Evolutionary conservation across 2,888 invertebrate species (phyloP).

Genomic region (Augiades crinisus): DNA sequence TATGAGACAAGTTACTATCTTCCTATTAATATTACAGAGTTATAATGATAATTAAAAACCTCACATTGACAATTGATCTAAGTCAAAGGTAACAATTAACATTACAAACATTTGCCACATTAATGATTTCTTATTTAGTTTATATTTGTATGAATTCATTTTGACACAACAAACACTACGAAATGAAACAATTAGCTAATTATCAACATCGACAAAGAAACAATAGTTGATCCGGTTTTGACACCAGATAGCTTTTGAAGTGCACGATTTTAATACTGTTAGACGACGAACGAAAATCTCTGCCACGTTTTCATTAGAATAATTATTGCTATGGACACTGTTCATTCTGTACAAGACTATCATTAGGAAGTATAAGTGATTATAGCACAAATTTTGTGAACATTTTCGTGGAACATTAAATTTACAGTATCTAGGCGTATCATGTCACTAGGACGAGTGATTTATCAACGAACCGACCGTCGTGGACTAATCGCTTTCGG

Average conservation of each 20-base stretch:
- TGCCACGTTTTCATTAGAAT: conserved; percentile 5
- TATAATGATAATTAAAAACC: no score
- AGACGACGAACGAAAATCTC: conserved; percentile 10
- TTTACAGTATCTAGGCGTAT: conserved; percentile 5
- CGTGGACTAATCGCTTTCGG: not conserved
- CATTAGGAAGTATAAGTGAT: conserved; percentile 2
- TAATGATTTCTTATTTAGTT: not conserved
- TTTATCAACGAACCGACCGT: conserved; percentile 5
- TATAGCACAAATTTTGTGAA: conserved; percentile 13
- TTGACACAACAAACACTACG: not conserved
- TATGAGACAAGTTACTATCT: no score
- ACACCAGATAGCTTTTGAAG: not conserved
- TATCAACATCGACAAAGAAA: not conserved
- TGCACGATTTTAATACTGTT: conserved; percentile 6
- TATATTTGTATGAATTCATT: not conserved
- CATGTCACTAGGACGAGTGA: conserved; percentile 11
- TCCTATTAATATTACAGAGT: no score
- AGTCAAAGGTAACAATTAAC: not conserved
- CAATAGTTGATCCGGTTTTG: not conserved
- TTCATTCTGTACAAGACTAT: conserved; percentile 18
- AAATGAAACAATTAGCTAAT: not conserved
- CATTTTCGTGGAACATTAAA: conserved; percentile 13
- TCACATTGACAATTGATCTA: no score
- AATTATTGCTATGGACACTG: conserved; percentile 15
- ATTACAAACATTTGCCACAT: not conserved